A percentile compares a stretch with the other conserved stretches of the same genome.
Conservation (phyloP, 2,113 vertebrate species). For the Sula dactylatra region DNA sequence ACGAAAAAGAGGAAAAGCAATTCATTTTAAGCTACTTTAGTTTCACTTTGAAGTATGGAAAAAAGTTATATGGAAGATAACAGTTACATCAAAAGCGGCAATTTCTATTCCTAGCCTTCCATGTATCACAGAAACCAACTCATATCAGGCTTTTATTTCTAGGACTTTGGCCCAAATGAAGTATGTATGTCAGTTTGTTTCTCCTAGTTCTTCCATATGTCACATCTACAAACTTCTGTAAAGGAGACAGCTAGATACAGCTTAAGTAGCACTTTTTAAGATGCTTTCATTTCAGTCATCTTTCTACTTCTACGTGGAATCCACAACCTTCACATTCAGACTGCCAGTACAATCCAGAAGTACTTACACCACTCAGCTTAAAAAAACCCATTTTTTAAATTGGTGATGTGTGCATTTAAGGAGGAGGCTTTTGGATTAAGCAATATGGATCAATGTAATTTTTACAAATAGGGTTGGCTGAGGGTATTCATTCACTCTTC, state of each 20-base stretch:
- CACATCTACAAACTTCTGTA: not conserved
- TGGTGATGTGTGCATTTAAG: not conserved
- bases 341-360: not conserved
- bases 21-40: not conserved
- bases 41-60: not conserved
- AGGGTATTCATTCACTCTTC: not conserved
- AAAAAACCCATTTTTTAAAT: not conserved
- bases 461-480: not conserved
- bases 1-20: not conserved
- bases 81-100: not conserved
- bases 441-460: not conserved
- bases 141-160: not conserved
- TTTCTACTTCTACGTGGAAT: not conserved
- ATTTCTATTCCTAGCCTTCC: constrained; percentile 11
- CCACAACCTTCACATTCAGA: not conserved
- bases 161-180: not conserved
- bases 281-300: not conserved
- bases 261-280: not conserved
- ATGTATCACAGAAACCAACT: not conserved
- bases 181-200: not conserved
- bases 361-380: not conserved
- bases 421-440: not conserved
- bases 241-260: not conserved
- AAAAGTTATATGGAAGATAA: not conserved
- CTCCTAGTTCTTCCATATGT: not conserved